Base-by-base conservation (phyloP, 2,888 invertebrate species). In the Pheosia gnoma region DNA sequence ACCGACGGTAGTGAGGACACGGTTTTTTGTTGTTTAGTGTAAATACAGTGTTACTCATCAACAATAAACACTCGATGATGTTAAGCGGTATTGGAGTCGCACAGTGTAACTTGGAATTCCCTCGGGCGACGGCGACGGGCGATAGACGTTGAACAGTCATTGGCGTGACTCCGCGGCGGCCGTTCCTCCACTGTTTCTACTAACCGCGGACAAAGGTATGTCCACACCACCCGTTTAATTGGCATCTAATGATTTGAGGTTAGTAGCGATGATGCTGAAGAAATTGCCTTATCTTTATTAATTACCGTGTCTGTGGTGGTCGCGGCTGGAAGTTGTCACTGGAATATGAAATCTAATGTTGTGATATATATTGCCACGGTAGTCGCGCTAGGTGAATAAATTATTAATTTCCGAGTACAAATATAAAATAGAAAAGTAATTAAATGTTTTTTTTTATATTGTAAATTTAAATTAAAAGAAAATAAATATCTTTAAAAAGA, bases 161-260 rank as follows among this genome's bases (percentile, higher is more conserved):
- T 82, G 77, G 78, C 83, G 78, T 70, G 77, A 80, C 80, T 81
- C 70, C 84, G 81, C 68, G 65, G 70, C 81, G 82, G 67, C 65
- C 79, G 84, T 76, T 83, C 78, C 79, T 75, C 57, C 54, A 49
- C 56, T 53, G 60, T 55, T 25, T 43, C 57, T 61, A 72, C 69
- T 51, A 59, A 51, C 59, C 67, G 68, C 75, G 74, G 75, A 82
- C 11, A 47, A 37, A 75, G 87, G 88, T 89, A 87, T 78, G 87
- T 84, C 68, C 75, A 65, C 71, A 71, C 68, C 71, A 72, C 67
- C 66, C n/a, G 58, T 62, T 72, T 82, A 83, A 88, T 87, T 82
- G 77, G 73, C 72, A 79, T 85, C 83, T 86, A 88, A 89, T 70
- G 79, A 83, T 79, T 68, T 68, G 67, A 60, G 70, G 69, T 68